Evolutionary conservation across 2,888 invertebrate genomes (phyloP), one percentile per base, ranked within the genome.

Genomic region (Ophion obscuratus): DNA sequence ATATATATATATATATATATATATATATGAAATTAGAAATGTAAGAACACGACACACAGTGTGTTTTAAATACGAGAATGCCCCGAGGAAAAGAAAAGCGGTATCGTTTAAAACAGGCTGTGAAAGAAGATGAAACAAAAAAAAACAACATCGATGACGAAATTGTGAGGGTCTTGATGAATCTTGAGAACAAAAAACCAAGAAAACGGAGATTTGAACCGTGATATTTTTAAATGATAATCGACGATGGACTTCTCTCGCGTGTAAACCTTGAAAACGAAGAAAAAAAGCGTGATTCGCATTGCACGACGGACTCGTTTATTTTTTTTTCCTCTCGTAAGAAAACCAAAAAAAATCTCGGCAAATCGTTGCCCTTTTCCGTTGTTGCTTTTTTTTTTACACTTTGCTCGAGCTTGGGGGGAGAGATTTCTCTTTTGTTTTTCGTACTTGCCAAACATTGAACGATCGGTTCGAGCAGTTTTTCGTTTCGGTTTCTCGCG

Each of bases 41-140:
- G 82, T 89, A 87, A 84, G 87, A 83, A 87, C 80, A 87, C 87
- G 87, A 81, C 82, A 82, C 86, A 88, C 91, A 90, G 91, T 90
- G 88, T 91, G 90, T 90, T 92, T 90, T 90, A 90, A 90, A 92
- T 89, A 87, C 81, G 83, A 87, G 76, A 83, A 87, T 88, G 88
- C 82, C 81, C 62, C 17, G 57, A 68, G 9, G 4, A 68, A 76
- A 73, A 31, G 66, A 67, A 76, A 88, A 85, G 88, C 87, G 89
- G 85, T 90, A 89, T 89, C 88, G 89, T 91, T 92, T 92, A 91
- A 92, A 91, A 91, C 92, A 91, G 90, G 90, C 91, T 92, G 92
- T 91, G 90, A 90, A 53, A 87, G 89, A 83, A 86, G 87, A 89
- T 86, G 76, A 86, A 85, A n/a, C n/a, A 87, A 88, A 81, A 87